Conservation (phyloP, 2,797 vertebrate species). For the Phoeniculus purpureus region DNA sequence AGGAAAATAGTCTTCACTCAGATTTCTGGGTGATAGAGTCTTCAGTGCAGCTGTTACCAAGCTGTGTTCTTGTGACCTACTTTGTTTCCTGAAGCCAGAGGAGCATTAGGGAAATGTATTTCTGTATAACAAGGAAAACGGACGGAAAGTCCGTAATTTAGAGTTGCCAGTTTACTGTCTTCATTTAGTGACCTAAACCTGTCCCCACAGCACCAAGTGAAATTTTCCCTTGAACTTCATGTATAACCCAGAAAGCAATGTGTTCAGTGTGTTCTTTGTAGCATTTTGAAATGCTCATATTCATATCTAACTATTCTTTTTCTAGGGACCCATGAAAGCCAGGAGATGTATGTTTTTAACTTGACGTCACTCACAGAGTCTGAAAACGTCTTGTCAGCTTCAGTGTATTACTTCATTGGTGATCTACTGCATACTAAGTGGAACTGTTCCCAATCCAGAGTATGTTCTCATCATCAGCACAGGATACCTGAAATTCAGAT, state of each 20-base stretch:
- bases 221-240: not conserved
- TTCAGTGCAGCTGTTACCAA: rapidly evolving
- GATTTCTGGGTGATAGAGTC: not conserved
- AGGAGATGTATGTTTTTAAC: slow-evolving; percentile 88
- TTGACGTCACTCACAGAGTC: slow-evolving; percentile 92
- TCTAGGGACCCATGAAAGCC: slow-evolving; percentile 82
- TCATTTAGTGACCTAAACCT: not conserved
- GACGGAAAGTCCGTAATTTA: not conserved
- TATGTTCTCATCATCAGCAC: slow-evolving; percentile 54
- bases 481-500: slow-evolving; percentile 77
- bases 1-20: not conserved
- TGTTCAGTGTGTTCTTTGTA: rapidly evolving
- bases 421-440: slow-evolving; percentile 78
- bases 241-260: not conserved
- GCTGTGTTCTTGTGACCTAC: not conserved
- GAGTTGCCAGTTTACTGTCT: rapidly evolving
- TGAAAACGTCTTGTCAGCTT: slow-evolving; percentile 91
- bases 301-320: not conserved
- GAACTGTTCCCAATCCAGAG: slow-evolving; percentile 68
- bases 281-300: not conserved
- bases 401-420: slow-evolving; percentile 87
- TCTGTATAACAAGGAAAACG: not conserved
- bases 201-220: not conserved
- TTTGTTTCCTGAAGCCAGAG: not conserved
- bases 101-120: not conserved